Evolutionary conservation across 2,888 invertebrate genomes (phyloP).

Genomic region (Trilocha varians): DNA sequence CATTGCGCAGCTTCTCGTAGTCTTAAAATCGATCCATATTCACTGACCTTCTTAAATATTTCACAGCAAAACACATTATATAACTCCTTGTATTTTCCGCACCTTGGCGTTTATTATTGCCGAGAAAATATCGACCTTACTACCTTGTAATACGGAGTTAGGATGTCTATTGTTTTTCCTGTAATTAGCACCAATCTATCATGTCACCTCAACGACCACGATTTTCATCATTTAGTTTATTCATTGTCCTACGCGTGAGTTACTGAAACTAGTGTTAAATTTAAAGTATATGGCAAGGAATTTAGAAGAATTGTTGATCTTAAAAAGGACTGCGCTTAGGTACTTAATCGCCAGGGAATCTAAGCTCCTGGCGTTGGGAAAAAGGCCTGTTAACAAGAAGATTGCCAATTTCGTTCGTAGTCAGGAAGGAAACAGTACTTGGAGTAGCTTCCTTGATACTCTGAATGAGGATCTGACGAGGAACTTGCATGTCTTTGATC

Average conservation of each 20-base stretch:
- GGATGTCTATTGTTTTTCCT: neutral
- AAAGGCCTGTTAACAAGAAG: constrained; percentile 51
- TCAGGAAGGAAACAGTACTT: constrained; percentile 36
- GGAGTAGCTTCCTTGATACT: constrained; percentile 43
- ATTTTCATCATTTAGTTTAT: neutral
- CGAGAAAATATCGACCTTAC: neutral
- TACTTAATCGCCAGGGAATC: constrained; percentile 50
- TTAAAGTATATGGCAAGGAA: constrained; percentile 47
- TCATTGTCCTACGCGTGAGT: neutral
- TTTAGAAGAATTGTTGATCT: constrained; percentile 46
- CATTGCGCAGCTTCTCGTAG: too few relatives aligned
- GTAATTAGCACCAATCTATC: constrained; percentile 14
- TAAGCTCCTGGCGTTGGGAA: constrained; percentile 39
- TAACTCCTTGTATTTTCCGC: too few relatives aligned
- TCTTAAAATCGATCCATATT: too few relatives aligned
- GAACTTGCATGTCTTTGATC: constrained; percentile 44
- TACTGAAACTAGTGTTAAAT: too few relatives aligned
- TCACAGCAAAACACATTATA: too few relatives aligned
- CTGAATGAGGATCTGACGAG: constrained; percentile 52
- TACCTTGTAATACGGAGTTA: neutral
- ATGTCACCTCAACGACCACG: constrained; percentile 10
- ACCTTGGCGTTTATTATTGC: too few relatives aligned
- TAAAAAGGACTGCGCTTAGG: constrained; percentile 42
- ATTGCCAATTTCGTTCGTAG: constrained; percentile 43
- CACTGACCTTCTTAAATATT: too few relatives aligned